phyloP scores from a whole-genome alignment of 2,113 vertebrate species.

The Egretta garzetta region DNA sequence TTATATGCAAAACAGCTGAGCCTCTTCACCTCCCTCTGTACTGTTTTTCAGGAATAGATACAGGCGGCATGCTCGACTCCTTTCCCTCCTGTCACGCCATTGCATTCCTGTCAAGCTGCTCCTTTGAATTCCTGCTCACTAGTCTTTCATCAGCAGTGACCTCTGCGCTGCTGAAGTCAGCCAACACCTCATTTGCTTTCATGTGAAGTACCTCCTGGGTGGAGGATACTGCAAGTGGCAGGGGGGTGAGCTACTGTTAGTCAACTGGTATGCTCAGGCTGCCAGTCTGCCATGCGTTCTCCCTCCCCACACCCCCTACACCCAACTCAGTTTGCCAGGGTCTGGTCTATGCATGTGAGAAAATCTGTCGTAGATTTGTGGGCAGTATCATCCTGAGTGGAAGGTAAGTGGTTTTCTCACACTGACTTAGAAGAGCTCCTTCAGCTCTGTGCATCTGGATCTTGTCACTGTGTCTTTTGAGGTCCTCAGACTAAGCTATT shows the following conservation, averaged over 20 bases:
- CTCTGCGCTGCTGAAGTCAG: slow-evolving; percentile 47
- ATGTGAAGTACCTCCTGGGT: slow-evolving; percentile 21
- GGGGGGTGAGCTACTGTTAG: not conserved
- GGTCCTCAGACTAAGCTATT: not conserved
- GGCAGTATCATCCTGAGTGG: not conserved
- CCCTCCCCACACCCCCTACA: not conserved
- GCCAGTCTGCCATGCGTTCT: not conserved
- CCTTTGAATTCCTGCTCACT: slow-evolving; percentile 35
- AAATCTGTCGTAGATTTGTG: not conserved
- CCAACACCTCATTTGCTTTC: slow-evolving; percentile 61
- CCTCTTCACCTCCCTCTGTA: slow-evolving; percentile 5
- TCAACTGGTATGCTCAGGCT: not conserved
- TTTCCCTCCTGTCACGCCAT: not conserved
- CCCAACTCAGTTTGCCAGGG: not conserved
- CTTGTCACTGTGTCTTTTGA: not conserved
- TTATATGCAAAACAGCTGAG: slow-evolving; percentile 46
- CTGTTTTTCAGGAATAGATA: slow-evolving; percentile 10
- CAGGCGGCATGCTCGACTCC: not conserved
- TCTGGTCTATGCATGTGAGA: not conserved
- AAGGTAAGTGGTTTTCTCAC: not conserved
- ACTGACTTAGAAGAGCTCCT: not conserved
- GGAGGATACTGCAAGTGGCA: not conserved
- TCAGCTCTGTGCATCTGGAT: not conserved
- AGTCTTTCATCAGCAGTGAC: slow-evolving; percentile 53
- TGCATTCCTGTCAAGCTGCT: slow-evolving; percentile 49